Evolutionary conservation across 2,888 invertebrate genomes (phyloP).

Genomic region (Pocota personata): DNA sequence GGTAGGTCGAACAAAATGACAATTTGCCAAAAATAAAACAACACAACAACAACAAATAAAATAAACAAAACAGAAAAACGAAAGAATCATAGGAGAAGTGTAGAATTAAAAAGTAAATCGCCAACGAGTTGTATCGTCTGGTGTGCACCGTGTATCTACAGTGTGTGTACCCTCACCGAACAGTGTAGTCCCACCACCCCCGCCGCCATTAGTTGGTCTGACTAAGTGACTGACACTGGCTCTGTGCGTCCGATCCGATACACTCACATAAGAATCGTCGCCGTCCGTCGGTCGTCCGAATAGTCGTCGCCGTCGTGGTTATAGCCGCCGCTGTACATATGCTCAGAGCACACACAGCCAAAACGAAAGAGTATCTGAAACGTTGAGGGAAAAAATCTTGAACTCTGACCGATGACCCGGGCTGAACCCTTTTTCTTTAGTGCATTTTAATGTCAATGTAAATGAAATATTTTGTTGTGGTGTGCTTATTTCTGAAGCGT

Average conservation of each 20-base stretch:
- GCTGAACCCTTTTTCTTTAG: conserved; percentile 74
- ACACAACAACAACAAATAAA: conserved; percentile 24
- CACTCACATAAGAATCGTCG: conserved; percentile 28
- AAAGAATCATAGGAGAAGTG: conserved; percentile 41
- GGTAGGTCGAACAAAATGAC: conserved; percentile 58
- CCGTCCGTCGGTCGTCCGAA: conserved; percentile 7
- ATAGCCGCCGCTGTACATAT: conserved; percentile 29
- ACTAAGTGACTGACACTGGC: conserved; percentile 63
- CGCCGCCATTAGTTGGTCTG: conserved; percentile 10
- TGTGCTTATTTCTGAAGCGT: conserved; percentile 51
- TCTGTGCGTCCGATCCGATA: conserved; percentile 49
- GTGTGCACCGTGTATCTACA: conserved; percentile 40
- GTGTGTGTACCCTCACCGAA: conserved; percentile 16
- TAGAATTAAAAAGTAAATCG: conserved; percentile 67
- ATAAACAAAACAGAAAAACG: conserved; percentile 20
- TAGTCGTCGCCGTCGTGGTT: conserved; percentile 20
- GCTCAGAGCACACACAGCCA: conserved; percentile 17
- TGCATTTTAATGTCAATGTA: conserved; percentile 76
- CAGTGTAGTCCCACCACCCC: conserved; percentile 13
- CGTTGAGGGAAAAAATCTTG: conserved; percentile 77
- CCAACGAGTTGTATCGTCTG: conserved; percentile 40
- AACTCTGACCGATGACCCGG: conserved; percentile 82
- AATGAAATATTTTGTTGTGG: conserved; percentile 72
- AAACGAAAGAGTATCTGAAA: conserved; percentile 36
- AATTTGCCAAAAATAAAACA: conserved; percentile 62